Evolutionary conservation across 2,797 vertebrate species (phyloP).

Genomic region (Zalophus californianus): DNA sequence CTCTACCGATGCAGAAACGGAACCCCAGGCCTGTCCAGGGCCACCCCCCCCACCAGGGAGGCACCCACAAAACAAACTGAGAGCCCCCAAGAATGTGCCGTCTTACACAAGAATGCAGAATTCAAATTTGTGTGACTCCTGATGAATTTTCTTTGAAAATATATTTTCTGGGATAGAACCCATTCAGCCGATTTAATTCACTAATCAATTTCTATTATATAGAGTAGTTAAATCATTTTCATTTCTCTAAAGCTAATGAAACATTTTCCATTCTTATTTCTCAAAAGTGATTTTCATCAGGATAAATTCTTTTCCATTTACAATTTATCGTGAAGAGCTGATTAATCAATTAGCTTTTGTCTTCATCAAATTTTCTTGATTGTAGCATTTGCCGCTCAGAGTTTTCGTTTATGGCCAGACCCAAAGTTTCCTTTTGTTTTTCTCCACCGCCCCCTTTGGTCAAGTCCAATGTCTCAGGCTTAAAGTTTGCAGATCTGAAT

Average conservation of each 20-base stretch:
- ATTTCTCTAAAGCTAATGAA: slow-evolving; percentile 21
- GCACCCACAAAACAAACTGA: not conserved
- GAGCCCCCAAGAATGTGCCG: not conserved
- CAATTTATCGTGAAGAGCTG: not conserved
- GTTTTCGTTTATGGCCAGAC: not conserved
- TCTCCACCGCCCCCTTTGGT: not conserved
- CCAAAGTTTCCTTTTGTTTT: not conserved
- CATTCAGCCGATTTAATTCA: not conserved
- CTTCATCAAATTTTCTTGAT: not conserved
- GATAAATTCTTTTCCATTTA: not conserved
- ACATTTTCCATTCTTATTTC: not conserved
- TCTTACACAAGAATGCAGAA: not conserved
- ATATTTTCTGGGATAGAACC: not conserved
- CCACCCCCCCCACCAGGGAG: not conserved
- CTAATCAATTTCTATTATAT: not conserved
- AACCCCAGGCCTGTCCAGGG: not conserved
- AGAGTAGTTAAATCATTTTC: not conserved
- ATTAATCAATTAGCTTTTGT: not conserved
- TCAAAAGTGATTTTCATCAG: not conserved
- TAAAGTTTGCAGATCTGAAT: not conserved
- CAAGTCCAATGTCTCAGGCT: not conserved
- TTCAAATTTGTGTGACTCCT: not conserved
- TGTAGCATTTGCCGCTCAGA: not conserved
- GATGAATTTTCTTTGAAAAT: not conserved
- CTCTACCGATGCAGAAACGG: not conserved